Evolutionary conservation across 2,888 invertebrate species (phyloP), one percentile per base, ranked within the genome.

Genomic region (Metalampra italica): DNA sequence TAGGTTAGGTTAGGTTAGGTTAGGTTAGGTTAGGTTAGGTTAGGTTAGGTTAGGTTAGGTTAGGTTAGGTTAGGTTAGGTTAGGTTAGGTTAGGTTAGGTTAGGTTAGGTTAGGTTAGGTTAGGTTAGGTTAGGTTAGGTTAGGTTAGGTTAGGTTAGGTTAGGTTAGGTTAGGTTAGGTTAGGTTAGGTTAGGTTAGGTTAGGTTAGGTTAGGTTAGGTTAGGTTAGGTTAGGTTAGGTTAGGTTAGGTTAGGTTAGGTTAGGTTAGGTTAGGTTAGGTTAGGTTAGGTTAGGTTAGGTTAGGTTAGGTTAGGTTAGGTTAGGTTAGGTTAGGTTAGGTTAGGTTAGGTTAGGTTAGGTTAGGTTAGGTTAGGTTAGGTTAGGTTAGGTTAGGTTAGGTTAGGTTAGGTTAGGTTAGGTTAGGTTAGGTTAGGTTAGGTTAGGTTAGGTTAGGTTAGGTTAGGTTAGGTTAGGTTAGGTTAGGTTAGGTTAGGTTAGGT

Each of bases 1-100:
- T 53, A 49, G 52, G 54, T 54, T 54, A 53, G 53, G 52, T 56
- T 56, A 52, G 53, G 53, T 56, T 56, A 40, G 40, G 40, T 40
- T 40, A 40, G 40, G 40, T 46, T 46, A 37, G 36, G 36, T 46
- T 46, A 48, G 48, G 54, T 52, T 51, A 48, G 52, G 50, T 54
- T 50, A 46, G 51, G 49, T 51, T 49, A 49, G 49, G 53, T 50
- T 53, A 49, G 53, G 51, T 51, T 51, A 51, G 51, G 50, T 50
- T 52, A 50, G 52, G 52, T 52, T 52, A 50, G 52, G 52, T 52
- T 52, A 50, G 52, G 52, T 52, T 52, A 47, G 49, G 50, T 49
- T 49, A 50, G 49, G 52, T 50, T 52, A 45, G 50, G 49, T 49
- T 52, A 43, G 52, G 49, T 50, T 47, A 50, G 49, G 47, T 50